Conservation (phyloP, 2,888 invertebrate genomes). For the Noctua janthina region DNA sequence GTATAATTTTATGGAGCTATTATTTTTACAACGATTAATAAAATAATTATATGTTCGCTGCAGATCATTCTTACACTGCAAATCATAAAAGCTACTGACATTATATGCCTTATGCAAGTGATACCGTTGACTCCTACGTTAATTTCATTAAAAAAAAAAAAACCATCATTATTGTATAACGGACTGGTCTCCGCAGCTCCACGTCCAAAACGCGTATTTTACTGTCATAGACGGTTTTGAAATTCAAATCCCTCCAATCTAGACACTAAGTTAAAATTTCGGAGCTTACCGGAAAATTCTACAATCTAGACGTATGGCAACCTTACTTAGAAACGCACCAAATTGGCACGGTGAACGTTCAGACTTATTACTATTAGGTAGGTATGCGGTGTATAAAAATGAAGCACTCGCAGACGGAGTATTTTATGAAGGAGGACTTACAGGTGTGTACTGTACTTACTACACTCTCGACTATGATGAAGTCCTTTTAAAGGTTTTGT, state of each 20-base stretch:
- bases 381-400: conserved; percentile 34
- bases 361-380: conserved; percentile 30
- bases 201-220: no score
- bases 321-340: conserved; percentile 46
- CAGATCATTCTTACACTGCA: background rate
- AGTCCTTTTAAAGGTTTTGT: background rate
- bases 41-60: background rate
- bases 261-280: background rate
- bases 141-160: background rate
- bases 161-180: background rate
- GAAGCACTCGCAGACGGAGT: conserved; percentile 1
- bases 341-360: conserved; percentile 51
- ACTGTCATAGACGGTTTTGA: no score
- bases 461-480: background rate
- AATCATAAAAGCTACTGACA: background rate
- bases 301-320: background rate
- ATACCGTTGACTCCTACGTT: background rate
- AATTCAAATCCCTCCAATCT: background rate
- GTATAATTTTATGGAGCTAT: background rate
- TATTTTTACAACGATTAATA: background rate
- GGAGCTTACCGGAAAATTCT: background rate
- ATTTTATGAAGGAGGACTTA: conserved; percentile 16
- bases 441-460: conserved; percentile 9
- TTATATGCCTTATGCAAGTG: background rate
- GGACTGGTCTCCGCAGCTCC: no score